Percentiles rank a stretch among this genome's conserved stretches.
phyloP scores from a whole-genome alignment of 2,888 invertebrate genomes.

The Alcis repandata region DNA sequence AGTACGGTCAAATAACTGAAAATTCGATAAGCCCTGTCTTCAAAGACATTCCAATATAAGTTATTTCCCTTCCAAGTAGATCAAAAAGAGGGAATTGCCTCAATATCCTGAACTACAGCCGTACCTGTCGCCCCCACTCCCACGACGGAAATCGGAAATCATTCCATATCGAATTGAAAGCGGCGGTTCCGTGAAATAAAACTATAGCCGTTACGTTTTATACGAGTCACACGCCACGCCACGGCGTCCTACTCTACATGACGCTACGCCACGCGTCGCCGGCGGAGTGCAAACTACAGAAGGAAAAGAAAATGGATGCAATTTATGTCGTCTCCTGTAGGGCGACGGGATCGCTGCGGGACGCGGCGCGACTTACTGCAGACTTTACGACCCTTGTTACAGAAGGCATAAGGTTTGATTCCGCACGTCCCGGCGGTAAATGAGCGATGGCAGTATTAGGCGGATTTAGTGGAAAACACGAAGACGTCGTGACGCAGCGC shows the following conservation, averaged over 20 bases:
- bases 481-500: conserved; percentile 42
- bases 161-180: conserved; percentile 47
- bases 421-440: conserved; percentile 17
- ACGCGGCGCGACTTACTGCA: conserved; percentile 16
- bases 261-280: conserved; percentile 12
- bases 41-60: conserved; percentile 29
- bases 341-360: conserved; percentile 39
- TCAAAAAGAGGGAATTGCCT: conserved; percentile 38
- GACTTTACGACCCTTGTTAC: conserved; percentile 4
- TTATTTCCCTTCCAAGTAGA: conserved; percentile 36
- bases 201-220: conserved; percentile 36
- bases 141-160: conserved; percentile 45
- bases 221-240: conserved; percentile 16
- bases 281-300: conserved; percentile 40
- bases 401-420: conserved; percentile 26
- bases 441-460: conserved; percentile 40
- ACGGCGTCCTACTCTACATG: conserved; percentile 6
- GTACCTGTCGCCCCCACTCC: conserved; percentile 37
- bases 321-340: conserved; percentile 52
- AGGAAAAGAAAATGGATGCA: conserved; percentile 55
- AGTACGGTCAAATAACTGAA: conserved; percentile 24
- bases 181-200: conserved; percentile 35
- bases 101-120: conserved; percentile 41
- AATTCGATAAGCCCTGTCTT: conserved; percentile 30
- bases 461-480: conserved; percentile 50